phyloP scores from a whole-genome alignment of 2,888 invertebrate species.

The Metallyticus violacea region DNA sequence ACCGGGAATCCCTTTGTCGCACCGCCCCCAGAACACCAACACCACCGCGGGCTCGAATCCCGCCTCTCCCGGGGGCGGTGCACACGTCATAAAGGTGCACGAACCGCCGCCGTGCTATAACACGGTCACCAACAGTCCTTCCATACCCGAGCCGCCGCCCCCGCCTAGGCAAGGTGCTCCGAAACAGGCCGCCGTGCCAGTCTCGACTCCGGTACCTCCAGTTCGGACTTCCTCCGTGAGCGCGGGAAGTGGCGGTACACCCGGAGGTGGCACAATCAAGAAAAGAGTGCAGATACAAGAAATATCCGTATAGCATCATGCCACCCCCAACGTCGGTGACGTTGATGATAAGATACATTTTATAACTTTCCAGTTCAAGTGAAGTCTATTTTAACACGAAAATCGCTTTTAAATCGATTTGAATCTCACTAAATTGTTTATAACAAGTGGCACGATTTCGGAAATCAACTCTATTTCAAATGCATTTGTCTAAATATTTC shows the following conservation, averaged over 20 bases:
- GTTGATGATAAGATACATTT: not conserved
- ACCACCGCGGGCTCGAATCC: not conserved
- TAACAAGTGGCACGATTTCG: not conserved
- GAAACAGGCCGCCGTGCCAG: constrained; percentile 27
- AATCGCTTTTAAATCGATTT: not conserved
- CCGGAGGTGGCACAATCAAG: constrained; percentile 51
- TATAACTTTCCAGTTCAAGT: constrained; percentile 2
- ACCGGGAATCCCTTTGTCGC: constrained; percentile 45
- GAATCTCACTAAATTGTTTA: too few species aligned
- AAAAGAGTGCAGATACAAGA: constrained; percentile 79
- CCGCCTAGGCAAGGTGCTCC: constrained; percentile 42
- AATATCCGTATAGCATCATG: constrained; percentile 66
- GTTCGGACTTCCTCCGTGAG: constrained; percentile 47
- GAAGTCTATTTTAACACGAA: not conserved
- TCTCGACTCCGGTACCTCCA: constrained; percentile 45
- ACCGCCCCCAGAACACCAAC: constrained; percentile 36
- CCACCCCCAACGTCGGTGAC: not conserved
- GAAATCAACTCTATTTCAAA: not conserved
- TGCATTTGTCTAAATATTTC: not conserved
- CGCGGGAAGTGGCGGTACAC: constrained; percentile 35
- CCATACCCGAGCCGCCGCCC: constrained; percentile 37
- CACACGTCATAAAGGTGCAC: constrained; percentile 36
- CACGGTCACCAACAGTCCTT: constrained; percentile 44
- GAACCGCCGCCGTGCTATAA: constrained; percentile 55
- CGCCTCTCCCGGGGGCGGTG: not conserved